These are phyloP conservation scores for Rousettus madagascariensis DNA, from an alignment of 2,797 vertebrate species.

Conservation along the genomic window DNA sequence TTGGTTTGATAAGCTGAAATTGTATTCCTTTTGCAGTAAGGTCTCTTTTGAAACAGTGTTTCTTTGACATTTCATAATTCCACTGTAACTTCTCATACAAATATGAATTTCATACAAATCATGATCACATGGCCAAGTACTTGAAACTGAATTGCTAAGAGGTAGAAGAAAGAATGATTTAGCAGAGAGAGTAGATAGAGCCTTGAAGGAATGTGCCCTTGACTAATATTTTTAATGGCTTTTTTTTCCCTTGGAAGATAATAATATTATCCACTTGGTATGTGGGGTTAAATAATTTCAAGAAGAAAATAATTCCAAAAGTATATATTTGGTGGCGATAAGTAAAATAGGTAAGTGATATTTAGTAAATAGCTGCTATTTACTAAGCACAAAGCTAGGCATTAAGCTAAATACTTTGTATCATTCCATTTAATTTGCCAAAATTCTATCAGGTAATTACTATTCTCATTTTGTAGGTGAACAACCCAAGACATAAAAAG, in stretches of 20 bases:
- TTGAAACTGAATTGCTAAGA: conserved; percentile 24
- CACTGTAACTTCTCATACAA: not conserved
- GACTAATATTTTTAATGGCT: not conserved
- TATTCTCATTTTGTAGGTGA: not conserved
- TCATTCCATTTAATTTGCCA: conserved; percentile 16
- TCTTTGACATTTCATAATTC: conserved; percentile 20
- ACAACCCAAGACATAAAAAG: not conserved
- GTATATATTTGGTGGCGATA: not conserved
- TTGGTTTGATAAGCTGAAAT: conserved; percentile 30
- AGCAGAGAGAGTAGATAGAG: not conserved
- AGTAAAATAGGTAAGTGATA: not conserved
- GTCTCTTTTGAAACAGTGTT: not conserved
- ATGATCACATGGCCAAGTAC: not conserved
- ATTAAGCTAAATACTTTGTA: not conserved
- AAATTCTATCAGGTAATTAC: not conserved
- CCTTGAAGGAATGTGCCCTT: not conserved
- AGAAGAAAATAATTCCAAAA: conserved; percentile 5
- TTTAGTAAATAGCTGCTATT: not conserved
- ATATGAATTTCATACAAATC: conserved; percentile 12
- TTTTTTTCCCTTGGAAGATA: conserved; percentile 8
- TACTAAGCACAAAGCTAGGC: not conserved
- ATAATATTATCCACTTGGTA: not conserved
- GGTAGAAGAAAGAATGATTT: not conserved
- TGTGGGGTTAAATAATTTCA: not conserved
- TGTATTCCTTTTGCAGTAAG: not conserved